These are phyloP conservation scores for Cherax quadricarinatus DNA, from an alignment of 1,140 invertebrate species.

Conservation along the genomic window DNA sequence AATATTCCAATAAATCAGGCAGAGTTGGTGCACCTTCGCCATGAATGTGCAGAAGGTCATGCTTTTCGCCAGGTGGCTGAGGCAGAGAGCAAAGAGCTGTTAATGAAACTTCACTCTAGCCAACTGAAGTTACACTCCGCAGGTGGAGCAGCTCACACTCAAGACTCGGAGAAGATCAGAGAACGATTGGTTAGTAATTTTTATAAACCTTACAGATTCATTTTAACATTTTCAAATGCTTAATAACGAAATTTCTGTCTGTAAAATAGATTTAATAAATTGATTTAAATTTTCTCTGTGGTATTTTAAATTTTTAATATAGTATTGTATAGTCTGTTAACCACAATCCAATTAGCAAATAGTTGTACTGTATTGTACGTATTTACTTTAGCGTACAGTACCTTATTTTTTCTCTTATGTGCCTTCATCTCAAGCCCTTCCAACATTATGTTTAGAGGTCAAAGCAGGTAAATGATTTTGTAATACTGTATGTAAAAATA, in stretches of 20 bases:
- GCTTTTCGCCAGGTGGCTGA: constrained; percentile 81
- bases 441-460: no score
- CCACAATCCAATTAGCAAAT: no score
- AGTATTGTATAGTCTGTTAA: no score
- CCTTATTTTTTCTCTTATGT: no score
- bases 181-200: constrained; percentile 77
- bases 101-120: constrained; percentile 82
- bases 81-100: constrained; percentile 81
- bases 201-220: background rate
- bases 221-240: background rate
- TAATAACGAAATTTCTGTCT: background rate
- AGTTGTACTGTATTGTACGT: no score
- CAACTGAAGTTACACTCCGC: constrained; percentile 79
- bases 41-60: constrained; percentile 83
- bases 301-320: no score
- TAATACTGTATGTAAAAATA: no score
- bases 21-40: constrained; percentile 84
- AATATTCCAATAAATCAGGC: constrained; percentile 79
- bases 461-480: no score
- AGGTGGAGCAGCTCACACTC: constrained; percentile 74
- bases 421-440: no score
- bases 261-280: no score
- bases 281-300: no score
- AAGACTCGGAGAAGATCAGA: constrained; percentile 79
- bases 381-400: no score